Evolutionary conservation across 2,888 invertebrate species (phyloP).

Genomic region (Ectemnius cavifrons): DNA sequence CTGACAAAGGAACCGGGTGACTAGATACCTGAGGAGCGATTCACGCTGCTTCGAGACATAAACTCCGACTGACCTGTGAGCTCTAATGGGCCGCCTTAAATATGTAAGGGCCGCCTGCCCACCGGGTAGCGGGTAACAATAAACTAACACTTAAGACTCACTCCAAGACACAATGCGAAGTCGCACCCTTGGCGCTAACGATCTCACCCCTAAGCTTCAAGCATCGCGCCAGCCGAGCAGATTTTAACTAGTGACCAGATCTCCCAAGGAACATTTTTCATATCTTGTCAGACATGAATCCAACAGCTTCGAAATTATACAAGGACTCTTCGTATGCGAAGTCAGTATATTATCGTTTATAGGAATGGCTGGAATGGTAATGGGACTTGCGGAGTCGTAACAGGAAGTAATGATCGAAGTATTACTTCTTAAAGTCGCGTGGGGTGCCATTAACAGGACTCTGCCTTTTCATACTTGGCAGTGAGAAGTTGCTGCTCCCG

Average conservation of each 20-base stretch:
- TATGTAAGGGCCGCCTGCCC: conserved; percentile 71
- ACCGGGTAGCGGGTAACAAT: conserved; percentile 76
- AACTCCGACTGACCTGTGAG: conserved; percentile 34
- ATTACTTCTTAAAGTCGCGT: conserved; percentile 74
- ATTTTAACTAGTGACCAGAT: conserved; percentile 18
- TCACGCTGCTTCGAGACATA: conserved; percentile 48
- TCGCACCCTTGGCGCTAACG: conserved; percentile 75
- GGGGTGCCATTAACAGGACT: conserved; percentile 69
- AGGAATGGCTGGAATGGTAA: too few species aligned
- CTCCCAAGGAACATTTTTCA: neutral
- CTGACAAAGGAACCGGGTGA: too few species aligned
- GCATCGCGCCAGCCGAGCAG: conserved; percentile 24
- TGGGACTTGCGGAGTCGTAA: conserved; percentile 57
- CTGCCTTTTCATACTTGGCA: conserved; percentile 35
- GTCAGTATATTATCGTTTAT: too few species aligned
- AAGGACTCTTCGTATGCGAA: neutral
- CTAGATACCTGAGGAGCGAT: conserved; percentile 25
- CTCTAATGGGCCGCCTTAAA: conserved; percentile 72
- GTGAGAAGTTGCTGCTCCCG: conserved; percentile 52
- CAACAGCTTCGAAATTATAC: neutral
- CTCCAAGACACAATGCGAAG: conserved; percentile 73
- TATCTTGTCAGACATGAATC: neutral
- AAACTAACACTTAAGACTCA: conserved; percentile 75
- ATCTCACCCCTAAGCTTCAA: conserved; percentile 70
- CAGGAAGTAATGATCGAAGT: conserved; percentile 75